Percentiles rank a stretch among this genome's conserved stretches.
Conservation (phyloP, 2,113 vertebrate genomes). For the Thinocorus orbignyianus region DNA sequence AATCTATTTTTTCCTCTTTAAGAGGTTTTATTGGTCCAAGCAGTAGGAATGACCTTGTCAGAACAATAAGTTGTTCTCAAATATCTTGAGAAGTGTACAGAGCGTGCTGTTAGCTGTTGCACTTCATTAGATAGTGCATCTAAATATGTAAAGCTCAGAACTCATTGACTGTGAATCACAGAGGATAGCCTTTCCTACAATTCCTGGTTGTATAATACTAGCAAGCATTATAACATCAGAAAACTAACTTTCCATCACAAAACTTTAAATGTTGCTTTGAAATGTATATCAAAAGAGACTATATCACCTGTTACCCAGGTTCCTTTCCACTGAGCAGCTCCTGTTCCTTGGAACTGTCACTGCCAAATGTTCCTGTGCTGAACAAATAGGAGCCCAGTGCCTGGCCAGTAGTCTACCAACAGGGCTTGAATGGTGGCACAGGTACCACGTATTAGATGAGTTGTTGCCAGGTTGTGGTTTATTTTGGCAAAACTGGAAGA, state of each 20-base stretch:
- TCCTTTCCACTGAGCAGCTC: neutral
- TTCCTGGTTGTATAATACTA: neutral
- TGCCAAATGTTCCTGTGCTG: neutral
- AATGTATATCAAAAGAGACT: neutral
- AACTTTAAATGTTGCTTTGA: neutral
- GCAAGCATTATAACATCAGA: neutral
- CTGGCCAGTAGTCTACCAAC: neutral
- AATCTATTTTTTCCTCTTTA: neutral
- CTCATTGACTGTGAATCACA: neutral
- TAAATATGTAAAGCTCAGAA: neutral
- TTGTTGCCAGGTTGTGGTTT: rapidly evolving
- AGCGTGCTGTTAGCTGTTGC: neutral
- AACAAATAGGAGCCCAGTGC: neutral
- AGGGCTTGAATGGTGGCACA: neutral
- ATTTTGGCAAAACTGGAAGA: neutral
- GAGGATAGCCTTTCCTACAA: neutral
- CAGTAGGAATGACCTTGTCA: neutral
- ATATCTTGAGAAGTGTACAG: neutral
- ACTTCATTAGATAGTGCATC: neutral
- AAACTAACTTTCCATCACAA: neutral
- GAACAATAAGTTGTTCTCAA: neutral
- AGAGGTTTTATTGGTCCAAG: neutral
- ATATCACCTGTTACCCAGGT: neutral
- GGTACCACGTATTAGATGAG: rapidly evolving
- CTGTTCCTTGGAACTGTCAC: neutral